A percentile compares a stretch with the other conserved stretches of the same genome.
These are phyloP conservation scores for Castor canadensis DNA, from an alignment of 2,113 vertebrate genomes.

Conservation along the genomic window DNA sequence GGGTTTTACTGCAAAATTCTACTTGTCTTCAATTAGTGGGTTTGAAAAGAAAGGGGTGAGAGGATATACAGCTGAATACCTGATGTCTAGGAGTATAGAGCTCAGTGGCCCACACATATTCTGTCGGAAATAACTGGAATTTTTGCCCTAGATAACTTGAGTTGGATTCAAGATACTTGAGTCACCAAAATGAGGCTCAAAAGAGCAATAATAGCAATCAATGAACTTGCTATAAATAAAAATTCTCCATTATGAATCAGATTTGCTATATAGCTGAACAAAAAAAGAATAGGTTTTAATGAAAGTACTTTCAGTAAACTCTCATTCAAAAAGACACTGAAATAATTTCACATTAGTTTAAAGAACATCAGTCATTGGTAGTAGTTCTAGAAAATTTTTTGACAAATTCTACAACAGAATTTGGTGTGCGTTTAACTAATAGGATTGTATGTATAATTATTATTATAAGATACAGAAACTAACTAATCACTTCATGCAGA, in stretches of 20 bases:
- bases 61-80: background rate
- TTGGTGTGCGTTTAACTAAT: background rate
- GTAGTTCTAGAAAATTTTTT: conserved; percentile 6
- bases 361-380: background rate
- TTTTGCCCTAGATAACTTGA: background rate
- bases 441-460: conserved; percentile 11
- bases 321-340: conserved; percentile 10
- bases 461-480: background rate
- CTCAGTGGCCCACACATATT: background rate
- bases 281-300: background rate
- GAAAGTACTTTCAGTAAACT: conserved; percentile 18
- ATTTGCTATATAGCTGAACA: background rate
- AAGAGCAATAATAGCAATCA: background rate
- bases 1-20: background rate
- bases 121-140: background rate
- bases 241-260: background rate
- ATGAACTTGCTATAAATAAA: background rate
- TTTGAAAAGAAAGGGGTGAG: background rate
- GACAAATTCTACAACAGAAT: background rate
- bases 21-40: background rate
- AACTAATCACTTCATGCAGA: conserved; percentile 21
- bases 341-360: background rate
- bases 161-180: background rate
- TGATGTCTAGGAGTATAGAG: rapidly evolving
- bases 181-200: background rate